Evolutionary conservation across 2,888 invertebrate species (phyloP).

Genomic region (Cheilosia scutellata): DNA sequence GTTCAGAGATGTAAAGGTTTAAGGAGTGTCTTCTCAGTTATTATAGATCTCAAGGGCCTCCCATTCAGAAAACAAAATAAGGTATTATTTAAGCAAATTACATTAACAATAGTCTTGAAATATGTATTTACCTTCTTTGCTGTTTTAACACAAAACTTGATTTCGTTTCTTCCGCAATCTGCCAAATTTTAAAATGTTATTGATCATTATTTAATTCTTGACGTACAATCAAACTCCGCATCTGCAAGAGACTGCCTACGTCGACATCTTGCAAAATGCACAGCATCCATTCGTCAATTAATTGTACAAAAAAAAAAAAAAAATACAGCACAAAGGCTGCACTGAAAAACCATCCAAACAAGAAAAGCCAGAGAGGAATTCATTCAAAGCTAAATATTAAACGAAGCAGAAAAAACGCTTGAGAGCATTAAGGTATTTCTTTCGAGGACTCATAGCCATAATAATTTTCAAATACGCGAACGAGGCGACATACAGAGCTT

Average conservation of each 20-base stretch:
- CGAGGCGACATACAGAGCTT: slow-evolving; percentile 37
- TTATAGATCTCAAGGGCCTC: too few species aligned
- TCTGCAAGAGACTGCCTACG: neutral
- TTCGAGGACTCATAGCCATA: slow-evolving; percentile 33
- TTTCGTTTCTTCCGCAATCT: neutral
- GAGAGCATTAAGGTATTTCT: slow-evolving; percentile 44
- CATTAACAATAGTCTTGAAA: too few species aligned
- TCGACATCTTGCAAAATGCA: slow-evolving; percentile 7
- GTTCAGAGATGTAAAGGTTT: too few species aligned
- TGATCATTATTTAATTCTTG: too few species aligned
- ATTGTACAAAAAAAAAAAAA: slow-evolving; percentile 24
- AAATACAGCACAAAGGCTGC: slow-evolving; percentile 15
- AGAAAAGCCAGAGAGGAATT: slow-evolving; percentile 16
- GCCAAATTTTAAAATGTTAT: neutral
- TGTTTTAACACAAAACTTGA: too few species aligned
- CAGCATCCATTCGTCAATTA: slow-evolving; percentile 38
- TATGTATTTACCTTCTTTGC: too few species aligned
- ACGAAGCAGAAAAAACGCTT: slow-evolving; percentile 50
- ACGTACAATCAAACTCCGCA: too few species aligned
- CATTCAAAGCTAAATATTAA: slow-evolving; percentile 50
- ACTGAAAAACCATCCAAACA: neutral
- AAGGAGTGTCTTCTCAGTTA: too few species aligned
- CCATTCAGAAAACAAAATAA: too few species aligned
- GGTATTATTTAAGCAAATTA: too few species aligned
- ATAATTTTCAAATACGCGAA: slow-evolving; percentile 52